Evolutionary conservation across 2,797 vertebrate genomes (phyloP), one percentile per base, ranked within the genome.

Genomic region (Peromyscus nudipes): DNA sequence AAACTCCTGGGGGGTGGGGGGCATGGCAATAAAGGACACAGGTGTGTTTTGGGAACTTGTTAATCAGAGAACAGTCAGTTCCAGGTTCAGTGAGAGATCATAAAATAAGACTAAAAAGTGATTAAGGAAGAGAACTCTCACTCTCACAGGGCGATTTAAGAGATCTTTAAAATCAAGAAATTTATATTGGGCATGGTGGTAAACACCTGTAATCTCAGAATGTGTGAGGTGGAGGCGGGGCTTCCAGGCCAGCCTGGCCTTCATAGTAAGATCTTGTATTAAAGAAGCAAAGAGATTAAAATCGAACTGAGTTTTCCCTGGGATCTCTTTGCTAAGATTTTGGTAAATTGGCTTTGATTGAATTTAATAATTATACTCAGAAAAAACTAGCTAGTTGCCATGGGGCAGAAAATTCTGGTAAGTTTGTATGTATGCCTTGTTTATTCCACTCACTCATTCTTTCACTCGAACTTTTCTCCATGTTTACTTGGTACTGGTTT

Each of bases 291-390:
- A 52, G 43, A 92, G 96, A 89, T 91, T 60, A 67, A 95, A 90
- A 79, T 13, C 17, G 91, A 76, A 75, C 31, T 65, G 43, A 82
- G 7, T 49, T 85, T 94, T 91, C 46, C 49, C 64, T 25, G 89
- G 62, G 21, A 94, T 86, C n/a, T 13, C 11, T 95, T 94, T 69
- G 71, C 21, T 83, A 62, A 21, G 80, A 64, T 77, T 95, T 89
- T 91, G 46, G 67, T 64, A 84, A 94, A 80, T 79, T 75, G 85
- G 40, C 57, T 95, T 96, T 81, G 49, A 92, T 57, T 96, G 40
- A 94, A 23, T 91, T 23, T 97, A 67, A 75, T 95, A 92, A 79
- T 95, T 75, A 85, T 81, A 91, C 16, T 86, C n/a, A n/a, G 40
- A 27, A 89, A 73, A 69, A 80, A 75, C 34, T 83, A 79, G 55